These are phyloP conservation scores for Crocodylus rhombifer DNA, from an alignment of 2,797 vertebrate species.

Conservation along the genomic window DNA sequence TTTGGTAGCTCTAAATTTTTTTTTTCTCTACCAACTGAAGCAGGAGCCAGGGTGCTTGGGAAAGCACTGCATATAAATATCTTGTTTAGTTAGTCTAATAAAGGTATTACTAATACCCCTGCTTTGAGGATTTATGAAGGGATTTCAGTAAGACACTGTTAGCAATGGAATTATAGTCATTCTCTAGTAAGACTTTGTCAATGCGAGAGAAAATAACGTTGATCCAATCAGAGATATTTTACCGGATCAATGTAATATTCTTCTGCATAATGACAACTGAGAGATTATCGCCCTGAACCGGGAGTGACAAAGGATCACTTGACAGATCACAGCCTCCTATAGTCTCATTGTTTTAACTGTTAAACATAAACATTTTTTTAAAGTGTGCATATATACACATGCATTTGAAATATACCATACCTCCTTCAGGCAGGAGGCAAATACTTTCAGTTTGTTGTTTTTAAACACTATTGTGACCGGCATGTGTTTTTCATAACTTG, in stretches of 20 bases:
- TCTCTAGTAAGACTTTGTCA: conserved; percentile 73
- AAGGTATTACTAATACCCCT: conserved; percentile 76
- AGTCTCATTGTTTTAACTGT: conserved; percentile 43
- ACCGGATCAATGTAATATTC: conserved; percentile 76
- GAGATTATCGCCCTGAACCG: conserved; percentile 64
- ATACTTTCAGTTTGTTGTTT: conserved; percentile 35
- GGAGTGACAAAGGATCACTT: conserved; percentile 59
- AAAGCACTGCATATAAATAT: conserved; percentile 73
- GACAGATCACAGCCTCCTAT: conserved; percentile 61
- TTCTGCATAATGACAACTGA: conserved; percentile 61
- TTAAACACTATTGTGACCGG: conserved; percentile 30
- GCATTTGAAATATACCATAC: not conserved
- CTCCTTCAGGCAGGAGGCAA: not conserved
- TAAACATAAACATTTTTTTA: conserved; percentile 31
- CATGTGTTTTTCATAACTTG: conserved; percentile 29
- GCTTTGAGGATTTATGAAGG: conserved; percentile 81
- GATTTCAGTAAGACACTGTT: conserved; percentile 81
- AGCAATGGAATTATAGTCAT: conserved; percentile 78
- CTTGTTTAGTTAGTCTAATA: conserved; percentile 80
- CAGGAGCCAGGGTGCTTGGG: conserved; percentile 34
- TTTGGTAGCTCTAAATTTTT: not conserved
- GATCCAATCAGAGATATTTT: conserved; percentile 80
- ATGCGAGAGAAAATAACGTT: conserved; percentile 74
- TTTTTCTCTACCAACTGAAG: conserved; percentile 43
- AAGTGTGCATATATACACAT: not conserved